Evolutionary conservation across 2,797 vertebrate species (phyloP).

Genomic region (Brachyrhaphis roseni): DNA sequence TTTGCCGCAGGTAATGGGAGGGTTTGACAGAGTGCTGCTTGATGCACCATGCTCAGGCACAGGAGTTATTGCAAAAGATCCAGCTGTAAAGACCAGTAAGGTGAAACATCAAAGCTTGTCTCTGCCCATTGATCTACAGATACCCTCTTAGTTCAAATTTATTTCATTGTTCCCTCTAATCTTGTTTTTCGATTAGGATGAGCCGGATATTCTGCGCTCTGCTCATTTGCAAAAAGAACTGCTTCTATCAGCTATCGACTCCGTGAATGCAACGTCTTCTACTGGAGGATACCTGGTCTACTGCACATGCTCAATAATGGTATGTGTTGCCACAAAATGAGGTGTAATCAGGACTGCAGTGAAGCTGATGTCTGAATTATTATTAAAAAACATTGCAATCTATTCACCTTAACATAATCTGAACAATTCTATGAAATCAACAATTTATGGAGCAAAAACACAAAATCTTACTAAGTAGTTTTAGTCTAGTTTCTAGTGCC

Average conservation of each 20-base stretch:
- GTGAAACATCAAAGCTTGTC: constrained; percentile 52
- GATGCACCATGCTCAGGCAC: constrained; percentile 98
- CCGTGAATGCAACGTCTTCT: constrained; percentile 88
- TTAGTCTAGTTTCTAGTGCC: too few species aligned
- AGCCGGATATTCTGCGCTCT: constrained; percentile 88
- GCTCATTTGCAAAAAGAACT: constrained; percentile 97
- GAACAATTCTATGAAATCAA: neutral
- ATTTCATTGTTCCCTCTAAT: neutral
- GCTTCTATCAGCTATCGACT: constrained; percentile 94
- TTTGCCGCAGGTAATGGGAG: constrained; percentile 88
- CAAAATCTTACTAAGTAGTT: too few species aligned
- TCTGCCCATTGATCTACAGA: neutral
- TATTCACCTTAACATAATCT: neutral
- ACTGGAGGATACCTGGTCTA: constrained; percentile 94
- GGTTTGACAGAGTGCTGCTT: constrained; percentile 93
- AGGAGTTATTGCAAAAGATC: constrained; percentile 96
- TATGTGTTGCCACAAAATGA: constrained; percentile 47
- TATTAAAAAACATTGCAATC: neutral
- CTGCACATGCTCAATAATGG: constrained; percentile 95
- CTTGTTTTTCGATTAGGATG: constrained; percentile 79
- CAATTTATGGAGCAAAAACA: neutral
- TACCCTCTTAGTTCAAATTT: neutral
- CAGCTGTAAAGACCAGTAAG: constrained; percentile 96
- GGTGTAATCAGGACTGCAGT: neutral
- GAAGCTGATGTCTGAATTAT: neutral